Evolutionary conservation across 37 sponge, comb jelly and placozoan species (phyloP).

Genomic region (Ephydatia muelleri): DNA sequence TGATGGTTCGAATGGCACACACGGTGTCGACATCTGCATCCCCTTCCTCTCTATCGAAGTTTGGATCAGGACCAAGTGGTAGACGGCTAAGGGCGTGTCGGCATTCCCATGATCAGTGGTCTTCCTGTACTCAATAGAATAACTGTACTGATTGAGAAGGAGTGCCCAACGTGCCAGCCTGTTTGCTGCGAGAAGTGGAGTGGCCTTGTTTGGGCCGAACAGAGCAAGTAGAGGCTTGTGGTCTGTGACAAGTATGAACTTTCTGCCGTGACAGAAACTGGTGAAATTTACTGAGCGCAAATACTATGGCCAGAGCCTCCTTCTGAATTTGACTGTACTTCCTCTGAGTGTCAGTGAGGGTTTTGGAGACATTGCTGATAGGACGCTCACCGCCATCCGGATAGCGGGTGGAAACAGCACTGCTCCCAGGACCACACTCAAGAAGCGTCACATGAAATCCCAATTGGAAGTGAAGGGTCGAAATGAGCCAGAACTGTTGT

Average conservation of each 20-base stretch:
- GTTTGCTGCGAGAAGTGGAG: conserved; percentile 9
- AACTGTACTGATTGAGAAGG: too few species aligned
- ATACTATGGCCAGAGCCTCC: conserved; percentile 26
- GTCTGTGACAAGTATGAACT: conserved; percentile 15
- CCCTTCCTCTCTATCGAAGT: too few species aligned
- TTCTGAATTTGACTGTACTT: conserved; percentile 18
- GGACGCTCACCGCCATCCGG: conserved; percentile 9
- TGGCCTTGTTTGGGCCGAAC: background rate
- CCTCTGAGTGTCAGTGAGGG: background rate
- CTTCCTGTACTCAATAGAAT: too few species aligned
- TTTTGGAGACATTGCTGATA: conserved; percentile 7
- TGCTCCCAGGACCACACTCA: conserved; percentile 24
- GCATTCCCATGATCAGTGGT: too few species aligned
- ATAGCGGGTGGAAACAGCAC: too few species aligned
- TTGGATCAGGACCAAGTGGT: too few species aligned
- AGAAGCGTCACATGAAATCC: conserved; percentile 34
- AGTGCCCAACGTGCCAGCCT: conserved; percentile 24
- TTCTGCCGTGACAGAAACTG: too few species aligned
- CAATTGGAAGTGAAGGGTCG: conserved; percentile 5
- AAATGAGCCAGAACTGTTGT: conserved; percentile 32
- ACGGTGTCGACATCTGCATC: too few species aligned
- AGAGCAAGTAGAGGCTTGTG: conserved; percentile 38
- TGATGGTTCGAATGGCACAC: too few species aligned
- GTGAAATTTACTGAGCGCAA: too few species aligned
- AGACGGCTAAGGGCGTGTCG: too few species aligned